These are phyloP conservation scores for Brachycybe producta DNA, from an alignment of 2,888 invertebrate species.

Conservation along the genomic window DNA sequence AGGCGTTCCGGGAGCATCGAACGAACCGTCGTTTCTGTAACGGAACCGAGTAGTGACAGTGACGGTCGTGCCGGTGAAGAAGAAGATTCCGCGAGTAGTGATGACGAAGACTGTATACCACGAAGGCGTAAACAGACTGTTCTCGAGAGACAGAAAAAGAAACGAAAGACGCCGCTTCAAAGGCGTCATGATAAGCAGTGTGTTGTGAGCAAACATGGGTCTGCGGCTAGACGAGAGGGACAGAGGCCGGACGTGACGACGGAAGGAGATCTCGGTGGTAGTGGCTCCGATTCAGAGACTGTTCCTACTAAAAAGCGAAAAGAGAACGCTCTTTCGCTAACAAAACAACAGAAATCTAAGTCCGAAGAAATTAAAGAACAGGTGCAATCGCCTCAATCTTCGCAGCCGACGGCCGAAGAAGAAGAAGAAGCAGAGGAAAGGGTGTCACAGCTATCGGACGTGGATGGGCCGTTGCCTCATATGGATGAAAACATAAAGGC, in stretches of 20 bases:
- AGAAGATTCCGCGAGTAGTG: slow-evolving; percentile 28
- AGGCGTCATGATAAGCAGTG: neutral
- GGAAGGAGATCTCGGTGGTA: neutral
- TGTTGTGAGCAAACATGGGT: too few species aligned
- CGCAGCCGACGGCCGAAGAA: too few species aligned
- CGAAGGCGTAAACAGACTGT: slow-evolving; percentile 19
- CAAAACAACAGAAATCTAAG: too few species aligned
- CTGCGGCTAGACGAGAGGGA: neutral
- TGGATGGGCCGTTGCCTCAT: neutral
- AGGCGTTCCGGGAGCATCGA: neutral
- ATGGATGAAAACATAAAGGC: slow-evolving; percentile 4
- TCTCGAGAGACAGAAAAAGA: too few species aligned
- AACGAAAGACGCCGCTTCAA: neutral
- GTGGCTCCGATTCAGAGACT: neutral
- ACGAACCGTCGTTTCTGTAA: neutral
- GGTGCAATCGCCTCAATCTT: too few species aligned
- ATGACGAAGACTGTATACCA: slow-evolving; percentile 24
- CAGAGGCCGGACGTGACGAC: neutral
- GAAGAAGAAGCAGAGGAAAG: neutral
- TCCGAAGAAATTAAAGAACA: too few species aligned
- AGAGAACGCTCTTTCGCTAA: neutral
- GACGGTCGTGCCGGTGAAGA: slow-evolving; percentile 25
- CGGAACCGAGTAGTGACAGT: slow-evolving; percentile 13
- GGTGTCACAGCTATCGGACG: neutral
- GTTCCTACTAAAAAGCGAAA: slow-evolving; percentile 2